phyloP scores from a whole-genome alignment of 2,113 vertebrate genomes.

The Ondatra zibethicus region DNA sequence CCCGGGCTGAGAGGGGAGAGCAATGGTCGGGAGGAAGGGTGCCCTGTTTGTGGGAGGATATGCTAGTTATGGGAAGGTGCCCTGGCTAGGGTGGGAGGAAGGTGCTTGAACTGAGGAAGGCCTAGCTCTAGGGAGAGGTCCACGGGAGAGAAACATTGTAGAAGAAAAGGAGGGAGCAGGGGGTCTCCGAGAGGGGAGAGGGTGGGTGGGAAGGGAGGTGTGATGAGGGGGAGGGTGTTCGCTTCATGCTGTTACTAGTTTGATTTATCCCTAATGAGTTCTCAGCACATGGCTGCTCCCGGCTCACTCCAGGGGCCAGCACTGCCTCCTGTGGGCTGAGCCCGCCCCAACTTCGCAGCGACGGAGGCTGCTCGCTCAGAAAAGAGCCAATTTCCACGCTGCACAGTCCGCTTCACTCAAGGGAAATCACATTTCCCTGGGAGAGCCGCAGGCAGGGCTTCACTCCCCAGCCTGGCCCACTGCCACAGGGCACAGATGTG shows the following conservation, averaged over 20 bases:
- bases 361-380: conserved; percentile 67
- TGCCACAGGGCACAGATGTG: conserved; percentile 73
- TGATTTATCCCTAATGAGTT: conserved; percentile 87
- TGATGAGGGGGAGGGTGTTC: conserved; percentile 37
- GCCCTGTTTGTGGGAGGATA: neutral
- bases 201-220: neutral
- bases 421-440: conserved; percentile 79
- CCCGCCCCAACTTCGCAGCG: conserved; percentile 47
- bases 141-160: neutral
- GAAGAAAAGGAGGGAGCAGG: neutral
- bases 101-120: neutral
- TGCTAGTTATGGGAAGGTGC: neutral
- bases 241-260: conserved; percentile 80
- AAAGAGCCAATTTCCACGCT: conserved; percentile 84
- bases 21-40: neutral
- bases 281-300: conserved; percentile 85
- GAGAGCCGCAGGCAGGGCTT: conserved; percentile 67
- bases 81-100: neutral
- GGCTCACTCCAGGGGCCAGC: conserved; percentile 80
- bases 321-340: conserved; percentile 71
- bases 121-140: neutral
- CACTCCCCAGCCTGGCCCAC: conserved; percentile 71
- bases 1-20: neutral
- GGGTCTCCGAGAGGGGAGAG: neutral
- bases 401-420: conserved; percentile 82